phyloP scores from a whole-genome alignment of 2,888 invertebrate species.

The Dyspetes luteomarginatus region DNA sequence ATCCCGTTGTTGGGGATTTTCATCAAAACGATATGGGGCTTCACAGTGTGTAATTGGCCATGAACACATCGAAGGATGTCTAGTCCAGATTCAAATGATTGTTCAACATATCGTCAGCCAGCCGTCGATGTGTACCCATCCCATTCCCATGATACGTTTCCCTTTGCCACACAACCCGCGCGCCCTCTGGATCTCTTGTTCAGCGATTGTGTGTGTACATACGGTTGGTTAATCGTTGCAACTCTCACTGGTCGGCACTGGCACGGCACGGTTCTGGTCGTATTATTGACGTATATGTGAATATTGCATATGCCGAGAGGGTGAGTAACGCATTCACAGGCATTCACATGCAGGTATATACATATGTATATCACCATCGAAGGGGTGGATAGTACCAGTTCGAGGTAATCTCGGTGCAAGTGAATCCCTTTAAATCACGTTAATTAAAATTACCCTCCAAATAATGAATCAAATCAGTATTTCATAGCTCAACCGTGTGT shows the following conservation, averaged over 20 bases:
- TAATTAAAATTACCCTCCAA: conserved; percentile 73
- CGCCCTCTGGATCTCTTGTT: neutral
- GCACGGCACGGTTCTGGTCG: neutral
- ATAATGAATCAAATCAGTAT: conserved; percentile 63
- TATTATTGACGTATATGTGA: neutral
- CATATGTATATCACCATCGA: conserved; percentile 1
- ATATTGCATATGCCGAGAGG: neutral
- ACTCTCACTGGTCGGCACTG: conserved; percentile 50
- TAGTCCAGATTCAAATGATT: conserved; percentile 71
- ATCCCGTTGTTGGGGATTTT: conserved; percentile 42
- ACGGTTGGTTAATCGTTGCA: conserved; percentile 65
- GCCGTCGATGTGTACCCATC: conserved; percentile 58
- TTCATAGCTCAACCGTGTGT: conserved; percentile 13
- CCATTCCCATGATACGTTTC: conserved; percentile 4
- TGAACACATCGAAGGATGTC: conserved; percentile 66
- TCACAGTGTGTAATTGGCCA: conserved; percentile 72
- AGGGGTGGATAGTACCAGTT: neutral
- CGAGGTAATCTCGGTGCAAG: neutral
- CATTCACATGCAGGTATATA: neutral
- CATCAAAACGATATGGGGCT: too few species aligned
- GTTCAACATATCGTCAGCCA: conserved; percentile 73
- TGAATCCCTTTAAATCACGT: conserved; percentile 65
- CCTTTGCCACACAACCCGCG: conserved; percentile 7
- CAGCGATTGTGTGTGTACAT: neutral
- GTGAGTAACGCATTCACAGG: neutral